Evolutionary conservation across 2,797 vertebrate species (phyloP).

Genomic region (Erpetoichthys calabaricus): DNA sequence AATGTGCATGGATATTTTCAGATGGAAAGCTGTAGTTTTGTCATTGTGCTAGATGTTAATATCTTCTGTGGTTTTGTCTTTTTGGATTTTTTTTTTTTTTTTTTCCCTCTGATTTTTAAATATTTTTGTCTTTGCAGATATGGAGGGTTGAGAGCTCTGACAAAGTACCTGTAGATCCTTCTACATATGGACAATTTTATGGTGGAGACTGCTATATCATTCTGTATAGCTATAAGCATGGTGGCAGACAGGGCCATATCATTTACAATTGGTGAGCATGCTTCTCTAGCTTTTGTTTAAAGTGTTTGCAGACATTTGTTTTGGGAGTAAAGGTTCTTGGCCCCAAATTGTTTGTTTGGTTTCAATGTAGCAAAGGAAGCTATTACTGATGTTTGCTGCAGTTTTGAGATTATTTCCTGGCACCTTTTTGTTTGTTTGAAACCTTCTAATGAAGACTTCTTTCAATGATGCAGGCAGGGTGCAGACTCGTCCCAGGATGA

Average conservation of each 20-base stretch:
- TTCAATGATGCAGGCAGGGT: slow-evolving; percentile 66
- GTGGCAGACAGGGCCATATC: slow-evolving; percentile 73
- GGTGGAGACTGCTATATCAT: slow-evolving; percentile 97
- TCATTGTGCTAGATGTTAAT: too few species aligned
- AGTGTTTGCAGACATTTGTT: too few species aligned
- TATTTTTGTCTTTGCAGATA: slow-evolving; percentile 46
- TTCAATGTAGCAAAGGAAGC: background rate
- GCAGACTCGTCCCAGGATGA: slow-evolving; percentile 79
- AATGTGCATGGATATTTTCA: too few species aligned
- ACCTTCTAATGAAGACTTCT: too few species aligned
- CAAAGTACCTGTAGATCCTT: slow-evolving; percentile 65
- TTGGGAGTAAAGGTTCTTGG: too few species aligned
- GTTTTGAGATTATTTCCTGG: too few species aligned
- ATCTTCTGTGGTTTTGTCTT: too few species aligned
- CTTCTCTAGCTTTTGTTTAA: too few species aligned
- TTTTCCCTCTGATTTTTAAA: too few species aligned
- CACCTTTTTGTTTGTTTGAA: background rate
- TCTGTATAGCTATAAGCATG: slow-evolving; percentile 71
- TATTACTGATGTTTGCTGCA: background rate
- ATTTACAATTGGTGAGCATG: slow-evolving; percentile 86
- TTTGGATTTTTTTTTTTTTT: too few species aligned
- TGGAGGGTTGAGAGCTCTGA: slow-evolving; percentile 82
- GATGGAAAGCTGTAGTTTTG: too few species aligned
- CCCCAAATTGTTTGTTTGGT: background rate
- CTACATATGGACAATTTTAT: slow-evolving; percentile 78